Evolutionary conservation across 2,113 vertebrate genomes (phyloP).

Genomic region (Alligator sinensis): DNA sequence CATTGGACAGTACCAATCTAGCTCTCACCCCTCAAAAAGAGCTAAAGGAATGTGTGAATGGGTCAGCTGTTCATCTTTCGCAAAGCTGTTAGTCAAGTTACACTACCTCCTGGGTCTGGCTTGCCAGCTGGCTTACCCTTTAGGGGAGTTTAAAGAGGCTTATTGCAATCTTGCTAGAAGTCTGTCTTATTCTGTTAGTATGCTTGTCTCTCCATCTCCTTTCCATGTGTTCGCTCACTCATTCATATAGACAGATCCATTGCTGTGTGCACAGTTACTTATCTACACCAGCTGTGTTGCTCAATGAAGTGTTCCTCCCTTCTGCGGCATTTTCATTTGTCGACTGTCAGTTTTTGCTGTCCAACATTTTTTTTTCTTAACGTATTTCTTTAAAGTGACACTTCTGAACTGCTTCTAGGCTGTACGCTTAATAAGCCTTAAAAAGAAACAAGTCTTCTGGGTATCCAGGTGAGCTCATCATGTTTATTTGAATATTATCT

Average conservation of each 20-base stretch:
- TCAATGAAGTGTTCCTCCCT: not conserved
- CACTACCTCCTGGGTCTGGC: slow-evolving; percentile 19
- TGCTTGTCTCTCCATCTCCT: slow-evolving; percentile 23
- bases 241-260: not conserved
- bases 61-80: slow-evolving; percentile 27
- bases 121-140: slow-evolving; percentile 66
- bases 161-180: slow-evolving; percentile 65
- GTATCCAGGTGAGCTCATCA: not conserved
- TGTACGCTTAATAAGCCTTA: not conserved
- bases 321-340: not conserved
- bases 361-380: rapidly evolving
- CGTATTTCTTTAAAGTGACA: rapidly evolving
- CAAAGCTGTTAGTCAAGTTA: slow-evolving; percentile 9
- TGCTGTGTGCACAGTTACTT: not conserved
- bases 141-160: slow-evolving; percentile 72
- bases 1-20: not conserved
- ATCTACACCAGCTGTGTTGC: not conserved
- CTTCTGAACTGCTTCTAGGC: not conserved
- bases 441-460: not conserved
- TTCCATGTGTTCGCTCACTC: not conserved
- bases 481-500: not conserved
- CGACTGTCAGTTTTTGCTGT: not conserved
- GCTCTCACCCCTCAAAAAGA: not conserved
- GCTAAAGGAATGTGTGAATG: slow-evolving; percentile 39
- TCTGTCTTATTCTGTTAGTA: slow-evolving; percentile 65